phyloP scores from a whole-genome alignment of 2,113 vertebrate genomes.

The Turdus rufiventris region DNA sequence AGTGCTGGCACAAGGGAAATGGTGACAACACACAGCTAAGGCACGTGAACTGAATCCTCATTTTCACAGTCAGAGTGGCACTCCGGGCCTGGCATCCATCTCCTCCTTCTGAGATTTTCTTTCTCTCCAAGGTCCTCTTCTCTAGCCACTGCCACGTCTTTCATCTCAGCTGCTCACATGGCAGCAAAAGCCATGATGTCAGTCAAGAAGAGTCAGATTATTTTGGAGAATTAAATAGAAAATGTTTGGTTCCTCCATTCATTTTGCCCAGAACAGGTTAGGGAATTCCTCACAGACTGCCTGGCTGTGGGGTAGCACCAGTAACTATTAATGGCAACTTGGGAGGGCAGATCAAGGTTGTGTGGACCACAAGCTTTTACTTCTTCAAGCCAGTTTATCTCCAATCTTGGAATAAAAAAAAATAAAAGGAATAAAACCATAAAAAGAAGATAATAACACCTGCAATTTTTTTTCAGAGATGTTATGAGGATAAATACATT shows the following conservation, averaged over 20 bases:
- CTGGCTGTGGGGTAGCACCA: background rate
- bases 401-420: background rate
- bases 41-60: background rate
- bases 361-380: background rate
- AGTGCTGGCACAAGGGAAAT: background rate
- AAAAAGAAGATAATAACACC: background rate
- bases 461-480: background rate
- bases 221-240: background rate
- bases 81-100: background rate
- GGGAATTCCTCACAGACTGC: background rate
- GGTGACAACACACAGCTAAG: background rate
- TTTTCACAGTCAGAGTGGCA: background rate
- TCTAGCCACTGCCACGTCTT: background rate
- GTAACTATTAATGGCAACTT: background rate
- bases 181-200: background rate
- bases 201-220: background rate
- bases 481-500: background rate
- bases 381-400: background rate
- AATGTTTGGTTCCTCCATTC: background rate
- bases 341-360: rapidly evolving
- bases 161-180: background rate
- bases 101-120: background rate
- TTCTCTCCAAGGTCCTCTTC: background rate
- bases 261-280: background rate
- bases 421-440: background rate